Base-by-base conservation (phyloP, 2,888 invertebrate species). In the Pristionchus entomophagus region DNA sequence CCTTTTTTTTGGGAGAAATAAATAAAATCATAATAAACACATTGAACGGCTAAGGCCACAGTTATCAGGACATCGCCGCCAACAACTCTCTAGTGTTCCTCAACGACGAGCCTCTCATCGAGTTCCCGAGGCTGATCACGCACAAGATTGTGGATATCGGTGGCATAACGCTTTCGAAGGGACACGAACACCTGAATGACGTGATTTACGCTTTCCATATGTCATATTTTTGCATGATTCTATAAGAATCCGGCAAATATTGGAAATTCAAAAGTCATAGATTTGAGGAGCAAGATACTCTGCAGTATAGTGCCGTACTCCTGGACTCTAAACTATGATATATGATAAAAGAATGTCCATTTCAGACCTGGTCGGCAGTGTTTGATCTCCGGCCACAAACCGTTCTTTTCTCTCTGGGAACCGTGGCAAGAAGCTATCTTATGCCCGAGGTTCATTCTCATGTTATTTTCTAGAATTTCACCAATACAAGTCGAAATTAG, bases 81-180 rank as follows among this genome's bases (percentile, higher is more conserved):
- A 82, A 82, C 41, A 62, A 59, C 10, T 84, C 84, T 3, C 65
- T 84, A 6, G 5, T 84, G 1, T 84, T 84, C 35, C 32, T 84
- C 45, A 84, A 84, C 17, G 45, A 62, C 32, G 84, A 84, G 32
- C 84, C 84, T 8, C 69, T 84, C n/a, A 84, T 69, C 26, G 84
- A 84, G 22, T 85, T 85, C 19, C 85, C 85, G 5, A 45, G 77
- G 19, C 38, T 45, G 5, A 85, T 26, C 19, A 10, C 56, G 2
- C 85, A 85, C 29, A 73, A 77, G 29, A 73, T 85, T 22, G 12
- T 85, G 22, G 85, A 85, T 29, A 85, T 85, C 6, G 85, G 85
- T 14, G 85, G 85, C 19, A 73, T 85, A 0, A 38, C 85, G 0
- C 8, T 77, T 0, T 38, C 51, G 4, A 3, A 3, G 8, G 84